Conservation (phyloP, 2,888 invertebrate genomes). For the Serrognathus titanus region DNA sequence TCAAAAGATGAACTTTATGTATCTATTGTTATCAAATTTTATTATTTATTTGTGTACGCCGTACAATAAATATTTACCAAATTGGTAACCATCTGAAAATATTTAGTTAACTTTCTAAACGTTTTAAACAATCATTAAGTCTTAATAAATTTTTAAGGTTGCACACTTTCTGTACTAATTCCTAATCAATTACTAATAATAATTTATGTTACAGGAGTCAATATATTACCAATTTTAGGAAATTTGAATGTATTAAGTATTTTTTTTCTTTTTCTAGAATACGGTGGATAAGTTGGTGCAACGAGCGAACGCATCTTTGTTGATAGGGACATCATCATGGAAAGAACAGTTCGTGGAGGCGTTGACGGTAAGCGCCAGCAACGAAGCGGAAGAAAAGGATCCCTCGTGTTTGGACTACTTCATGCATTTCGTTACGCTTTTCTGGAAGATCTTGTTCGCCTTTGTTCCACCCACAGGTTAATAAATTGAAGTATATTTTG, state of each 20-base stretch:
- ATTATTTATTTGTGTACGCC: no score
- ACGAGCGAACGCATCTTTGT: slow-evolving; percentile 91
- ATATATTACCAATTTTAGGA: no score
- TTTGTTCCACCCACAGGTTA: slow-evolving; percentile 97
- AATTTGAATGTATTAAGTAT: background rate
- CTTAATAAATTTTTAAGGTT: no score
- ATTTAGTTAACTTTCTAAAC: no score
- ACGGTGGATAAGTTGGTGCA: slow-evolving; percentile 98
- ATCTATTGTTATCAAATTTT: no score
- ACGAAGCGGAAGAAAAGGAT: slow-evolving; percentile 58
- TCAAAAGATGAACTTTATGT: no score
- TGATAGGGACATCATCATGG: slow-evolving; percentile 97
- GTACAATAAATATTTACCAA: no score
- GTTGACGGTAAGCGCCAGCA: slow-evolving; percentile 88
- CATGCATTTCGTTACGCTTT: slow-evolving; percentile 92
- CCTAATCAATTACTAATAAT: no score
- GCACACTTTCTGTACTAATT: no score
- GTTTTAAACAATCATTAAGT: no score
- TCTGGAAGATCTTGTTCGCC: slow-evolving; percentile 98
- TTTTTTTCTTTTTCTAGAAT: slow-evolving; percentile 62
- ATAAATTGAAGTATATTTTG: slow-evolving; percentile 20
- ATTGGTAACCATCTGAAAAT: no score
- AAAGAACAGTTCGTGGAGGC: slow-evolving; percentile 98
- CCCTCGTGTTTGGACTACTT: slow-evolving; percentile 91
- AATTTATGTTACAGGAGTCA: no score